Conservation (phyloP, 2,888 invertebrate genomes). For the Nymphalis c-album region DNA sequence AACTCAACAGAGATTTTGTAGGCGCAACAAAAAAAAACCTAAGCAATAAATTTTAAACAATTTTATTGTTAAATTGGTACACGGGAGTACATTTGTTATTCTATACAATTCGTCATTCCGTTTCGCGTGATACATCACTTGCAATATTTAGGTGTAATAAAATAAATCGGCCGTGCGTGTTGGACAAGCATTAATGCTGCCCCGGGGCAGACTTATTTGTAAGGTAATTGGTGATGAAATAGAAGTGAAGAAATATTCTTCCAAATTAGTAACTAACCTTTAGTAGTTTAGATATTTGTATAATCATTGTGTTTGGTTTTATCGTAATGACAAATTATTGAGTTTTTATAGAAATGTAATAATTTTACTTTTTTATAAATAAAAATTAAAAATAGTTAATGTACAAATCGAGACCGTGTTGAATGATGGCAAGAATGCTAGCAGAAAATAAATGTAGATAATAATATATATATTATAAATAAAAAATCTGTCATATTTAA, state of each 20-base stretch:
- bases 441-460: too few relatives aligned
- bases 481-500: too few relatives aligned
- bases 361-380: too few relatives aligned
- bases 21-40: constrained; percentile 7
- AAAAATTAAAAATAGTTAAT: too few relatives aligned
- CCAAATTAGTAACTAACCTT: background rate
- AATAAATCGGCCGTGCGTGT: constrained; percentile 31
- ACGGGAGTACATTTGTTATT: constrained; percentile 30
- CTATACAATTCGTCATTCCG: constrained; percentile 29
- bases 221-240: constrained; percentile 9
- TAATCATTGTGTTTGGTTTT: background rate
- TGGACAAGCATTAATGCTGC: constrained; percentile 25
- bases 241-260: background rate
- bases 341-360: too few relatives aligned
- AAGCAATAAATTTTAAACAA: constrained; percentile 23
- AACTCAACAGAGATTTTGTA: background rate
- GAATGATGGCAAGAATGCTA: too few relatives aligned
- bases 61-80: constrained; percentile 26
- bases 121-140: constrained; percentile 25
- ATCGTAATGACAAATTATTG: background rate
- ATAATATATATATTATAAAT: too few relatives aligned
- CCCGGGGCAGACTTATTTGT: background rate
- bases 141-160: constrained; percentile 35
- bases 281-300: background rate
- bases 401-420: too few relatives aligned